Evolutionary conservation across 2,113 vertebrate species (phyloP).

Genomic region (Rattus rattus): DNA sequence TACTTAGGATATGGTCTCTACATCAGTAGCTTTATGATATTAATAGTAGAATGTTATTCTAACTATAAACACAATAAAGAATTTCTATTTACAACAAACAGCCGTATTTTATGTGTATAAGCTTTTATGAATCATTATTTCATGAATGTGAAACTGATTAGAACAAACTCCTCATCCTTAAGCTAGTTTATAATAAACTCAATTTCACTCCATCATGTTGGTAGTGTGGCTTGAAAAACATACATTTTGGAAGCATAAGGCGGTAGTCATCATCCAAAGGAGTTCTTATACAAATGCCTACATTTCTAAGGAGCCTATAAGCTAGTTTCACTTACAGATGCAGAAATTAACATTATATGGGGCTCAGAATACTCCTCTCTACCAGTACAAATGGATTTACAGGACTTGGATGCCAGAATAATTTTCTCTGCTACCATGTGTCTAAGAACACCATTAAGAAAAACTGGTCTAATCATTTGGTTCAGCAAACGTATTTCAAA

Average conservation of each 20-base stretch:
- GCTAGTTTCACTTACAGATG: neutral
- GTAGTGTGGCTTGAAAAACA: neutral
- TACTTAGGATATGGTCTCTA: neutral
- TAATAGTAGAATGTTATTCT: neutral
- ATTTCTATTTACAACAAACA: neutral
- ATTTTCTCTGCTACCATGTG: neutral
- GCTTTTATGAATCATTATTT: neutral
- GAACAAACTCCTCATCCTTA: neutral
- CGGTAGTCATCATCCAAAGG: neutral
- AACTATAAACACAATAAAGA: neutral
- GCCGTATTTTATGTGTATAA: neutral
- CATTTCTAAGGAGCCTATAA: neutral
- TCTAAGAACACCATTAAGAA: neutral
- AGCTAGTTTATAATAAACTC: neutral
- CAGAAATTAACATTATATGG: neutral
- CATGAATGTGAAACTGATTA: neutral
- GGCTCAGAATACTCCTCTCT: neutral
- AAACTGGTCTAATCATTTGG: neutral
- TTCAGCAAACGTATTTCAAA: slow-evolving; percentile 21
- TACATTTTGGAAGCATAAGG: neutral
- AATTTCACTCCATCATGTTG: neutral
- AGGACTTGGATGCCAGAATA: neutral
- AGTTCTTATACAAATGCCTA: neutral
- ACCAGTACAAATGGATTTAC: neutral
- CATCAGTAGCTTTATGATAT: neutral